phyloP scores from a whole-genome alignment of 2,888 invertebrate genomes.

The Hypselothyrea guttata region DNA sequence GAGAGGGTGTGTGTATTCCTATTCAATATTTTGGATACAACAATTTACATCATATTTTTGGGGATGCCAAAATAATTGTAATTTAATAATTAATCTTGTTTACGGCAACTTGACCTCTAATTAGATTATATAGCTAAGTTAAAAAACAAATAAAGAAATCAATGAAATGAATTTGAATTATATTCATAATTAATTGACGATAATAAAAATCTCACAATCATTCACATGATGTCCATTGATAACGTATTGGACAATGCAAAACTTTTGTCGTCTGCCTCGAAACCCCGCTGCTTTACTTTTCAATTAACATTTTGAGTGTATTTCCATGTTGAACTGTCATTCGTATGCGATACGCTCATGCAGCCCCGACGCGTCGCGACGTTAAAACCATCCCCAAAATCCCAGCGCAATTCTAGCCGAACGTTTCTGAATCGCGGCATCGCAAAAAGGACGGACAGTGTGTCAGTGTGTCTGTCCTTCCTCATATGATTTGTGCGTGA shows the following conservation, averaged over 20 bases:
- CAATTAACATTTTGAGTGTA: constrained; percentile 71
- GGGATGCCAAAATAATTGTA: too few relatives aligned
- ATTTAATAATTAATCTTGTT: too few relatives aligned
- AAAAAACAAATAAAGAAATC: too few relatives aligned
- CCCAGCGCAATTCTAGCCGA: constrained; percentile 24
- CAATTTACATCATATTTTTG: too few relatives aligned
- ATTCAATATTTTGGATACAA: too few relatives aligned
- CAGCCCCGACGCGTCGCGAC: constrained; percentile 33
- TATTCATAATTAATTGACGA: too few relatives aligned
- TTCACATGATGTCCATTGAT: constrained; percentile 18
- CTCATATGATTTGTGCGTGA: constrained; percentile 69
- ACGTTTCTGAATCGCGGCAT: constrained; percentile 1
- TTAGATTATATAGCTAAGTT: too few relatives aligned
- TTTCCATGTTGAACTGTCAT: constrained; percentile 71
- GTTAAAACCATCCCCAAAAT: constrained; percentile 17
- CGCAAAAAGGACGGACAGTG: not conserved
- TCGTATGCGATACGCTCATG: constrained; percentile 64
- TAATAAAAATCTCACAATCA: constrained; percentile 23
- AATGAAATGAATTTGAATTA: too few relatives aligned
- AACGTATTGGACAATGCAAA: constrained; percentile 9
- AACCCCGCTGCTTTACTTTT: constrained; percentile 13
- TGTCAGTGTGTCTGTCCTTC: constrained; percentile 19
- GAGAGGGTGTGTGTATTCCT: too few relatives aligned
- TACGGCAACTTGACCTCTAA: too few relatives aligned
- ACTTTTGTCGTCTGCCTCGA: constrained; percentile 10